phyloP scores from a whole-genome alignment of 92 coral and sea anemone species.

The Epizoanthus ramosus region DNA sequence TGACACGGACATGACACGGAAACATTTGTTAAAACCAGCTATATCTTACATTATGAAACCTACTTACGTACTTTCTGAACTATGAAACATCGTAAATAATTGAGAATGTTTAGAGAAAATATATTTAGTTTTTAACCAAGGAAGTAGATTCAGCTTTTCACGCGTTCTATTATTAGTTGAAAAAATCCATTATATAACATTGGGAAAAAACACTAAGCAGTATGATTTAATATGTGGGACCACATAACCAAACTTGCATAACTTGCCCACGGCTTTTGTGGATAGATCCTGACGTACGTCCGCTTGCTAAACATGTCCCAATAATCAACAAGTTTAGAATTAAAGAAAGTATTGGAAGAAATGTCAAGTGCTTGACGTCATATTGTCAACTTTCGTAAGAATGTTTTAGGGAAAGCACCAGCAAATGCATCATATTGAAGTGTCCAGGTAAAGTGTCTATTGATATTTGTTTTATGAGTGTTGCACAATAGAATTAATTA shows the following conservation, averaged over 20 bases:
- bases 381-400: background rate
- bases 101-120: too few species aligned
- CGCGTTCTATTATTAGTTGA: too few species aligned
- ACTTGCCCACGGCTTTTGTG: background rate
- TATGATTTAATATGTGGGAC: too few species aligned
- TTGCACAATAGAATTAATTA: conserved; percentile 8
- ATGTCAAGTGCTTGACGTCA: conserved; percentile 12
- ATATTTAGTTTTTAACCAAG: too few species aligned
- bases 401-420: background rate
- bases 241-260: background rate
- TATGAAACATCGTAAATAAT: too few species aligned
- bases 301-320: background rate
- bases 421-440: background rate
- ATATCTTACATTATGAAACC: too few species aligned
- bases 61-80: too few species aligned
- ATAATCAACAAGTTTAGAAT: conserved; percentile 10
- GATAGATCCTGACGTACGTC: background rate
- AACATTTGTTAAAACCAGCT: too few species aligned
- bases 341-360: background rate
- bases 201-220: too few species aligned
- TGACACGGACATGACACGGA: too few species aligned
- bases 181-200: too few species aligned
- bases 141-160: too few species aligned
- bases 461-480: background rate
- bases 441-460: background rate